Evolutionary conservation across 2,113 vertebrate species (phyloP).

Genomic region (Casuarius casuarius): DNA sequence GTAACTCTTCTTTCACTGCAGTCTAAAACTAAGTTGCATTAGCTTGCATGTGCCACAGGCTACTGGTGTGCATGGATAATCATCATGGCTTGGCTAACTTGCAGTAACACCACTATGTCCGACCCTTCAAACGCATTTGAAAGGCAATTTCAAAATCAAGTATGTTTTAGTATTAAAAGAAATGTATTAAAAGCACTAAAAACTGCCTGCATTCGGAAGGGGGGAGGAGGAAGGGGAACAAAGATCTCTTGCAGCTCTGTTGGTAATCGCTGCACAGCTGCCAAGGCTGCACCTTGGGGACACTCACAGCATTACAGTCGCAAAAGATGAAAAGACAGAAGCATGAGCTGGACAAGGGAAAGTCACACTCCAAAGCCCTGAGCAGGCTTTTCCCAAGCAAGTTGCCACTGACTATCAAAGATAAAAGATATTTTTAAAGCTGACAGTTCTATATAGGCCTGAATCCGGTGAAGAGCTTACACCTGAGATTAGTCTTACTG

Average conservation of each 20-base stretch:
- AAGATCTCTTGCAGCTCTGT: neutral
- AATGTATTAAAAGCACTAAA: neutral
- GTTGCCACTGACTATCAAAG: neutral
- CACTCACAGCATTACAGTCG: neutral
- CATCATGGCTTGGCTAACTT: neutral
- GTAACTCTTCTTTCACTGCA: neutral
- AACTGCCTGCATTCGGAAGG: neutral
- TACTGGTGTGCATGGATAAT: neutral
- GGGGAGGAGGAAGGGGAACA: neutral
- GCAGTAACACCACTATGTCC: neutral
- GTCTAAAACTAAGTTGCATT: neutral
- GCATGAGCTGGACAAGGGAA: neutral
- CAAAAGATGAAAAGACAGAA: neutral
- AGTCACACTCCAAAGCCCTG: neutral
- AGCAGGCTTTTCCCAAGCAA: neutral
- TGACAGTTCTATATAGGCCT: neutral
- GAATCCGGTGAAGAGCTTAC: neutral
- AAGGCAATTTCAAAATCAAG: neutral
- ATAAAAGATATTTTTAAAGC: neutral
- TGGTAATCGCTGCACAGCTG: neutral
- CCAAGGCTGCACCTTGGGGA: neutral
- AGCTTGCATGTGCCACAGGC: neutral
- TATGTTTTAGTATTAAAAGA: neutral
- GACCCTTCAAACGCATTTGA: neutral
- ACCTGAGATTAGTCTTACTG: neutral